Conservation (phyloP, 2,797 vertebrate genomes). For the Gouania willdenowi region DNA sequence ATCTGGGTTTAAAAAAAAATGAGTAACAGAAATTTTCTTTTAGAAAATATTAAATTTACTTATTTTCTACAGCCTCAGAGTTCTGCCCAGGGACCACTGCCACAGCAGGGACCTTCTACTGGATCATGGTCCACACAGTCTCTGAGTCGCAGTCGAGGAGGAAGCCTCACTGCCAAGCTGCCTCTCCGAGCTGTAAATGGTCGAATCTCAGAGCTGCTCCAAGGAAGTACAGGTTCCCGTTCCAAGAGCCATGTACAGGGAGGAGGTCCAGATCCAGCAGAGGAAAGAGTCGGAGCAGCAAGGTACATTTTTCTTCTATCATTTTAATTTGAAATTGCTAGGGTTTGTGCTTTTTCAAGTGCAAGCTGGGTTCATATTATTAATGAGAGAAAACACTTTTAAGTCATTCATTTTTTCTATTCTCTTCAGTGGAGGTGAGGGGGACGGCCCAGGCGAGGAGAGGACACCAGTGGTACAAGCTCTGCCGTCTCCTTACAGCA, state of each 20-base stretch:
- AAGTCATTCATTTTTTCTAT: background rate
- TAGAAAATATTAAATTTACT: background rate
- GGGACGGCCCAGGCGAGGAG: constrained; percentile 67
- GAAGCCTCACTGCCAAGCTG: constrained; percentile 85
- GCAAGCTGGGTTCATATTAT: too few species aligned
- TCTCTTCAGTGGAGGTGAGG: constrained; percentile 38
- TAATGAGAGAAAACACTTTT: too few species aligned
- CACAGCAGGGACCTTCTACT: constrained; percentile 52
- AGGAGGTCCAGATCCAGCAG: constrained; percentile 68
- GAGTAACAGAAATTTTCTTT: background rate
- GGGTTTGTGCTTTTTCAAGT: too few species aligned
- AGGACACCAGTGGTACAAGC: constrained; percentile 71
- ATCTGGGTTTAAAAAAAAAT: too few species aligned
- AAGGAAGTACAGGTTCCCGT: constrained; percentile 75
- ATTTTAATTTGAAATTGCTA: too few species aligned
- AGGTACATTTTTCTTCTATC: constrained; percentile 22
- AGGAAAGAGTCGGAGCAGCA: constrained; percentile 43
- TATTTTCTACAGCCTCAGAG: constrained; percentile 42
- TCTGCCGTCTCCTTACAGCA: constrained; percentile 96
- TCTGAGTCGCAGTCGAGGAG: constrained; percentile 85
- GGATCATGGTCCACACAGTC: constrained; percentile 95
- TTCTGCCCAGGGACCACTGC: constrained; percentile 37
- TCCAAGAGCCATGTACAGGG: constrained; percentile 70
- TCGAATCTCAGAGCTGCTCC: constrained; percentile 92
- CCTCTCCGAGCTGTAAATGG: constrained; percentile 91